phyloP scores from a whole-genome alignment of 2,113 vertebrate species.

The Castor canadensis region DNA sequence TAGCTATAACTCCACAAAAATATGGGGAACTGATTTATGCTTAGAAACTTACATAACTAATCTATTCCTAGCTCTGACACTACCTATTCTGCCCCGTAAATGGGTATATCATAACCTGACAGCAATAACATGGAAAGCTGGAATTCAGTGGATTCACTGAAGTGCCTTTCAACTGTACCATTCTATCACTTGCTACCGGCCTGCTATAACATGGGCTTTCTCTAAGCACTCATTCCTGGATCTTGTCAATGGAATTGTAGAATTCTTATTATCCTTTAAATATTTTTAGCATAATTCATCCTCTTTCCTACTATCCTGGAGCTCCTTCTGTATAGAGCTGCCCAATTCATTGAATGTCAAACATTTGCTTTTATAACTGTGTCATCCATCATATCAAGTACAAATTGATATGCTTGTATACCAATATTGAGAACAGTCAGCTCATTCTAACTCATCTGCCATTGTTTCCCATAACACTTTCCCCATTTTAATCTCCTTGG shows the following conservation, averaged over 20 bases:
- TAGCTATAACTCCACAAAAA: background rate
- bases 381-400: background rate
- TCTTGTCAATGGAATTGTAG: background rate
- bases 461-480: accelerated
- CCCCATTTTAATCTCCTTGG: accelerated
- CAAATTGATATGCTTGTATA: background rate
- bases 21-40: accelerated
- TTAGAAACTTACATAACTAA: background rate
- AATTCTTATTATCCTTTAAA: background rate
- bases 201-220: accelerated
- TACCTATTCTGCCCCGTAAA: background rate
- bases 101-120: accelerated
- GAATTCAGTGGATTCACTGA: background rate
- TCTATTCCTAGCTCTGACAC: background rate
- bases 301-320: background rate
- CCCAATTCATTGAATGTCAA: too few species aligned
- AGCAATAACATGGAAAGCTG: accelerated
- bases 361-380: background rate
- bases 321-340: background rate
- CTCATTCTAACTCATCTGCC: background rate
- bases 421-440: background rate
- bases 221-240: too few species aligned
- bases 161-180: accelerated
- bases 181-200: background rate
- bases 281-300: background rate